Evolutionary conservation across 2,888 invertebrate species (phyloP), one percentile per base, ranked within the genome.

Genomic region (Pseudolycoriella hygida): DNA sequence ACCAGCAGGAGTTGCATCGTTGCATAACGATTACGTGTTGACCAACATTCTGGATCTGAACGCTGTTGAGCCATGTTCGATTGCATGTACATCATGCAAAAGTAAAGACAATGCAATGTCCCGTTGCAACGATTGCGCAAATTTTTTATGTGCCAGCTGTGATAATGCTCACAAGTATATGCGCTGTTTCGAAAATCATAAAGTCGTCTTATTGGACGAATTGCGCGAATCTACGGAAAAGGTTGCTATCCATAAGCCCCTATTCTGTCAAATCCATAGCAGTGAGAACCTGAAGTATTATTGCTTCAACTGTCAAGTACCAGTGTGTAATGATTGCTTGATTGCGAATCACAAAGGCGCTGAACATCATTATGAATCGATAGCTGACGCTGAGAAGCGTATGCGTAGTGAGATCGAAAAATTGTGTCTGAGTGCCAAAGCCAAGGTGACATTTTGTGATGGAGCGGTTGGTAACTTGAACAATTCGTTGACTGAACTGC

Each of bases 161-260:
- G 89, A 90, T 57, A 86, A 88, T 37, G 94, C 94, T 47, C 94
- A 96, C 65, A 85, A 89, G 64, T 92, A 85, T 60, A 94, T 94
- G 94, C 76, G 90, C 53, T 92, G 93, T 68, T 96, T 96, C 62
- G 93, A 94, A 65, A 88, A 87, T 57, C 94, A 96, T 63, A 76
- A 83, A 63, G 92, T 92, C 34, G 79, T 90, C 44, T 80, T 84
- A 39, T 80, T 93, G 59, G 90, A 90, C 56, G 88, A 89, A 53
- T 71, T 90, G 60, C 77, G 80, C 56, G 73, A 75, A 55, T 80
- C 81, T 51, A 67, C 69, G 30, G 79, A 84, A 59, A 80, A 81
- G 55, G 71, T 86, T 51, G 81, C 85, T 44, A 80, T 92, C 52
- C 90, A 90, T 59, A 89, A 88, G 64, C 89, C 90, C 34, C 76